Conservation (phyloP, 2,888 invertebrate species). For the Stenoptilia bipunctidactyla region DNA sequence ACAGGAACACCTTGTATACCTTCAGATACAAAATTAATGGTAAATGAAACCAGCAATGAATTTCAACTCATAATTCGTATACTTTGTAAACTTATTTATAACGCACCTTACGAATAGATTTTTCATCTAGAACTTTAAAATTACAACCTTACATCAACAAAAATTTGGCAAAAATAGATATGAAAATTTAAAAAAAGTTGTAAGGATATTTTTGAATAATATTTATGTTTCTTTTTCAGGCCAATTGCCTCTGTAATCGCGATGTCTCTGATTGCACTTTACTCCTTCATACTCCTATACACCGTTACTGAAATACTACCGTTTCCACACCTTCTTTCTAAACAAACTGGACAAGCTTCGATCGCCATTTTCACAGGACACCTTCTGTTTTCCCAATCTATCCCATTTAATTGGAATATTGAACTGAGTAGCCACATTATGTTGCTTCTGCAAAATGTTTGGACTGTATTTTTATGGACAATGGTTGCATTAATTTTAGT, state of each 20-base stretch:
- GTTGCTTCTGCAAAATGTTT: slow-evolving; percentile 8
- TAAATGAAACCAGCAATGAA: no score
- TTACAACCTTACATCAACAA: no score
- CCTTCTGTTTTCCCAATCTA: slow-evolving; percentile 9
- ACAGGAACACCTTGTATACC: no score
- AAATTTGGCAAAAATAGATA: no score
- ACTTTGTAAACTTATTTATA: no score
- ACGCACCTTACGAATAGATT: no score
- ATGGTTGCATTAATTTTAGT: slow-evolving; percentile 6
- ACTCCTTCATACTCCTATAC: slow-evolving; percentile 3
- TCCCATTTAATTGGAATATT: slow-evolving; percentile 9
- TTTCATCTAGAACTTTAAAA: no score
- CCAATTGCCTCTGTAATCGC: slow-evolving; percentile 11
- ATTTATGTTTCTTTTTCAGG: slow-evolving; percentile 8
- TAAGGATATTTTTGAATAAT: no score
- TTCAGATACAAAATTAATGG: no score
- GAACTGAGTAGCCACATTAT: slow-evolving; percentile 7
- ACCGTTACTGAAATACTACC: slow-evolving; percentile 1
- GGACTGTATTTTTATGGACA: slow-evolving; percentile 11
- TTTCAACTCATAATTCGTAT: no score
- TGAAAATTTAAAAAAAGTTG: no score
- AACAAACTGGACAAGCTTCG: slow-evolving; percentile 1
- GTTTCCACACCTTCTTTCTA: background rate
- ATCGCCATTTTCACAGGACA: slow-evolving; percentile 9
- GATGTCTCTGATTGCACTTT: slow-evolving; percentile 2